Evolutionary conservation across 2,888 invertebrate species (phyloP), one percentile per base, ranked within the genome.

Genomic region (Cephus rjabovi): DNA sequence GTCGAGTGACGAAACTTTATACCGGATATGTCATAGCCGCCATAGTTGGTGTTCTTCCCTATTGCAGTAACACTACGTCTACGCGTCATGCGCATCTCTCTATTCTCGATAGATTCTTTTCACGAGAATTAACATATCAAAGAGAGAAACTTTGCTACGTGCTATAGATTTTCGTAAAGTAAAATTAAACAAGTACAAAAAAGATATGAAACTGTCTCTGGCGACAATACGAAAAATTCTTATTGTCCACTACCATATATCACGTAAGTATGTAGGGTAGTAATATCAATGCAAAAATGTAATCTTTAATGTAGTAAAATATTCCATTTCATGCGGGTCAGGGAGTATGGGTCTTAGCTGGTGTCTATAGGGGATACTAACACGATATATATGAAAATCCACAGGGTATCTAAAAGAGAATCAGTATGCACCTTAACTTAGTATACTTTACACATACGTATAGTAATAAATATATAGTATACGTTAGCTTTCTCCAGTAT

Each of bases 1-100:
- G 90, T 90, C 81, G 81, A 82, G 84, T 88, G 88, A 89, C 86
- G 88, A 88, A 89, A 89, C 86, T 76, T 35, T 71, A 69, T 40
- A 71, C 78, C 78, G 78, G 78, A 78, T 78, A 76, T 78, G 34
- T 33, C 74, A 74, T 11, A n/a, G 71, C 71, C 33, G 34, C 71
- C 71, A 34, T 71, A 15, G 71, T 31, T 34, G 12, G 33, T 71
- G 23, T 23, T 74, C 74, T 33, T 71, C 71, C 12, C 23, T 71
- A 30, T 71, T 69, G 34, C 56, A 56, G 23, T 56, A 56, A 23
- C 56, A 23, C 56, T 15, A 56, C 6, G 56, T 9, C 56, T 23
- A 23, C 23, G 23, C 56, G 23, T 56, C 56, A 56, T 56, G 9
- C 40, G 15, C 15, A 23, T 56, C 9, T 56, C 23, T 56, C 40